Evolutionary conservation across 2,797 vertebrate species (phyloP).

Genomic region (Sebastes jordani): DNA sequence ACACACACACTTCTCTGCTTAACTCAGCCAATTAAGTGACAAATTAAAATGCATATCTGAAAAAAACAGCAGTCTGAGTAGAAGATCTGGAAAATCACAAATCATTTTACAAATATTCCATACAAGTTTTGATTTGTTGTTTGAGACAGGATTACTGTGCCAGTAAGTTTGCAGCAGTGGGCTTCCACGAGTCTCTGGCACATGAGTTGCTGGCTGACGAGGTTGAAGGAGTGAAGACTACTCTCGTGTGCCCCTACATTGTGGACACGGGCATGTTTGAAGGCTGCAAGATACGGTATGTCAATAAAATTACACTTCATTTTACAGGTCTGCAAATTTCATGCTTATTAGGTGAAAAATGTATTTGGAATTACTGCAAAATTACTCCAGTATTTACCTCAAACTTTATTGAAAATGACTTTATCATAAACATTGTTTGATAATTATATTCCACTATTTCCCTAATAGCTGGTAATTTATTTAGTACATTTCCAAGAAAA

Average conservation of each 20-base stretch:
- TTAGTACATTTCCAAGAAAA: too few species aligned
- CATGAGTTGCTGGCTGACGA: slow-evolving; percentile 77
- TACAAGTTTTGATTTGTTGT: not conserved
- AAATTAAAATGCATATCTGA: not conserved
- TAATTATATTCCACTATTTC: too few species aligned
- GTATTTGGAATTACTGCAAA: too few species aligned
- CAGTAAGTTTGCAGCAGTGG: slow-evolving; percentile 80
- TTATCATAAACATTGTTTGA: too few species aligned
- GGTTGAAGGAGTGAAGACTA: slow-evolving; percentile 74
- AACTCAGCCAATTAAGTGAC: not conserved
- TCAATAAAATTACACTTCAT: not conserved
- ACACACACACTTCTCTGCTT: not conserved
- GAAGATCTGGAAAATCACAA: not conserved
- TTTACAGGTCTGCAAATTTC: too few species aligned
- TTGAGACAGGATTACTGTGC: slow-evolving; percentile 77
- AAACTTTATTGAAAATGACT: rapidly evolving
- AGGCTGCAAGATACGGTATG: slow-evolving; percentile 73
- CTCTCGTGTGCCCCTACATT: slow-evolving; percentile 78
- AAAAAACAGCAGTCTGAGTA: not conserved
- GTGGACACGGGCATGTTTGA: slow-evolving; percentile 78
- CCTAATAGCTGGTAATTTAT: too few species aligned
- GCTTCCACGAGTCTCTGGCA: slow-evolving; percentile 80
- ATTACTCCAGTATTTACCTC: too few species aligned
- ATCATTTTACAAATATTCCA: not conserved
- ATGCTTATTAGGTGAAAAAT: too few species aligned